phyloP scores from a whole-genome alignment of 64 coral and sea anemone genomes.

The Astreopora myriophthalma region DNA sequence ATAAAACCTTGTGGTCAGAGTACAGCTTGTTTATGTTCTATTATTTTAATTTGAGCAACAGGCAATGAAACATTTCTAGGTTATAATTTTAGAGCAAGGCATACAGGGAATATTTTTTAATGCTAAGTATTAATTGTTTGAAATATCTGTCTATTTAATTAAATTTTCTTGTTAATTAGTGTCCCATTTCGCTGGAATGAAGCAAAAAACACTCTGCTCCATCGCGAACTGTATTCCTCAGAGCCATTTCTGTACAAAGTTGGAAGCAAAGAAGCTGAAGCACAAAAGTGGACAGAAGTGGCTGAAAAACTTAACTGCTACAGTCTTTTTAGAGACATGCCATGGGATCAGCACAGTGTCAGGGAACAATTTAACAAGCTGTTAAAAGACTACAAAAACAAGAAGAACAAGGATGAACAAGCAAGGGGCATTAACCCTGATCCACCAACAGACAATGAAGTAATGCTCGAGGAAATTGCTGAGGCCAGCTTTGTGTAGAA shows the following conservation, averaged over 20 bases:
- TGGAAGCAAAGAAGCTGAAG: conserved; percentile 71
- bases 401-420: conserved; percentile 59
- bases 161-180: conserved; percentile 56
- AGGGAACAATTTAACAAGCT: conserved; percentile 81
- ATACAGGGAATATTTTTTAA: not conserved
- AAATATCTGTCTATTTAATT: not conserved
- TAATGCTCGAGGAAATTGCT: conserved; percentile 64
- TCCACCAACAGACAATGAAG: conserved; percentile 65
- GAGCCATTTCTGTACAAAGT: conserved; percentile 76
- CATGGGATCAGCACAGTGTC: conserved; percentile 70
- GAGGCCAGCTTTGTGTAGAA: conserved; percentile 3
- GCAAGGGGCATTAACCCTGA: conserved; percentile 66
- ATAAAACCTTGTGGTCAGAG: too few species aligned
- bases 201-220: conserved; percentile 62
- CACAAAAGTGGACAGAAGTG: conserved; percentile 71
- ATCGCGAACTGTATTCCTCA: conserved; percentile 49
- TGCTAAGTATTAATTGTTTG: conserved; percentile 22
- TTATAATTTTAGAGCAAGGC: not conserved
- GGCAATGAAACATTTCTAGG: not conserved
- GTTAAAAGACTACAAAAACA: conserved; percentile 73
- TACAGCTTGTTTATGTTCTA: not conserved
- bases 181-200: conserved; percentile 85
- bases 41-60: not conserved
- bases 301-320: conserved; percentile 64
- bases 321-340: conserved; percentile 44